These are phyloP conservation scores for Criorhina ranunculi DNA, from an alignment of 2,888 invertebrate species.

Conservation along the genomic window DNA sequence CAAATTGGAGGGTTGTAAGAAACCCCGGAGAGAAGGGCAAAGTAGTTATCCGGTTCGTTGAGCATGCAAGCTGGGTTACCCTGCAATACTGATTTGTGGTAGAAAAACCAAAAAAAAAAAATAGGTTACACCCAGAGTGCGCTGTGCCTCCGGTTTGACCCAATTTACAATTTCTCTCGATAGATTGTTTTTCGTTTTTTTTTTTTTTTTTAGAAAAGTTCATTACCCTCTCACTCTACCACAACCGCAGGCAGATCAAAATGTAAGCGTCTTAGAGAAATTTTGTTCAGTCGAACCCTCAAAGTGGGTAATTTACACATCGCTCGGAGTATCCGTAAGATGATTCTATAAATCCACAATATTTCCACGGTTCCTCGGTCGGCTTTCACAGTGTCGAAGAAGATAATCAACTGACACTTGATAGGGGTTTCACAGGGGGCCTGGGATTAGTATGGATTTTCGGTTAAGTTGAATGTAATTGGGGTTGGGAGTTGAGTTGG, in stretches of 20 bases:
- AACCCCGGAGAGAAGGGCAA: not conserved
- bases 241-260: not conserved
- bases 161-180: conserved; percentile 6
- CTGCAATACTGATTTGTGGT: conserved; percentile 12
- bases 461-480: conserved; percentile 51
- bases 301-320: conserved; percentile 23
- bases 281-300: not conserved
- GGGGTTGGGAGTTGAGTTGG: conserved; percentile 35
- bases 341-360: conserved; percentile 8
- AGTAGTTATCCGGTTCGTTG: conserved; percentile 27
- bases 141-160: conserved; percentile 11
- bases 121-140: conserved; percentile 3
- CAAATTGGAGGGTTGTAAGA: conserved; percentile 21
- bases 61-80: conserved; percentile 14
- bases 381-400: conserved; percentile 15
- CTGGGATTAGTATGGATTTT: conserved; percentile 52
- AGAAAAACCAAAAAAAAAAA: not conserved
- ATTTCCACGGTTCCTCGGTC: not conserved
- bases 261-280: not conserved
- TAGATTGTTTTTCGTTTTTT: not conserved
- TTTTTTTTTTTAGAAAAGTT: conserved; percentile 17
- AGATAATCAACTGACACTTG: conserved; percentile 34
- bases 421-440: conserved; percentile 33
- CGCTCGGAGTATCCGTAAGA: conserved; percentile 8
- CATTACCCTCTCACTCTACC: not conserved